Base-by-base conservation (phyloP, 1,140 invertebrate species). In the Drosophila serrata region DNA sequence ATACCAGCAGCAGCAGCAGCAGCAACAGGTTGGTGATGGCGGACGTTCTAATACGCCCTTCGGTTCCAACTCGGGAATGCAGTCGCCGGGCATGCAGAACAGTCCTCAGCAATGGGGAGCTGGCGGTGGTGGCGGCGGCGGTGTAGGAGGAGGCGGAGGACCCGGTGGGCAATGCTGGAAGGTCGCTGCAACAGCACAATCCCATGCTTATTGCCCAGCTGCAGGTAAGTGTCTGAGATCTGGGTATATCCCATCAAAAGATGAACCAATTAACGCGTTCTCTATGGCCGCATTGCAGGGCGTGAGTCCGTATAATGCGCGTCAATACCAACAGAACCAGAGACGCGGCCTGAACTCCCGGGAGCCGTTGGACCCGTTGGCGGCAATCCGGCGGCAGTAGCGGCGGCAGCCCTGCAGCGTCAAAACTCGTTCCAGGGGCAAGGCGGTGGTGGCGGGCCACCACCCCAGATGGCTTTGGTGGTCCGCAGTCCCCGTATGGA, bases 191-290 rank as follows among this genome's bases (percentile, higher is more conserved):
- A 68, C 95, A 96, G 92, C 95, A 96, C 92, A 96, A 96, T 93
- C 96, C 97, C 6, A 96, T 97, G 95, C 93, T 97, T 64, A 97
- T 95, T 93, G 95, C 96, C 67, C 96, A 97, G 92, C 93, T 97
- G 63, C 95, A 95, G 81, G 95, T 96, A 93, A 78, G 75, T 84
- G 65, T 48, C 22, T 55, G 37, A 48, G 17, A 37, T 8, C n/a
- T 4, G 15, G 48, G 33, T 9, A 6, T 13, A 9, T 24, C 7
- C 24, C 40, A n/a, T 19, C 27, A 6, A 27, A 59, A 37, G 17
- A 11, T 33, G 11, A 13, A 27, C 9, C 19, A 22, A 60, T 45
- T 90, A 80, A 84, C 72, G 37, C 65, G 51, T 27, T 73, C n/a
- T 67, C 15, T 45, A 39, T 53, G 42, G 61, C 43, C 51, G 39